Percentiles rank a stretch among this genome's conserved stretches.
These are phyloP conservation scores for Elachura formosa DNA, from an alignment of 2,113 vertebrate species.

Conservation along the genomic window DNA sequence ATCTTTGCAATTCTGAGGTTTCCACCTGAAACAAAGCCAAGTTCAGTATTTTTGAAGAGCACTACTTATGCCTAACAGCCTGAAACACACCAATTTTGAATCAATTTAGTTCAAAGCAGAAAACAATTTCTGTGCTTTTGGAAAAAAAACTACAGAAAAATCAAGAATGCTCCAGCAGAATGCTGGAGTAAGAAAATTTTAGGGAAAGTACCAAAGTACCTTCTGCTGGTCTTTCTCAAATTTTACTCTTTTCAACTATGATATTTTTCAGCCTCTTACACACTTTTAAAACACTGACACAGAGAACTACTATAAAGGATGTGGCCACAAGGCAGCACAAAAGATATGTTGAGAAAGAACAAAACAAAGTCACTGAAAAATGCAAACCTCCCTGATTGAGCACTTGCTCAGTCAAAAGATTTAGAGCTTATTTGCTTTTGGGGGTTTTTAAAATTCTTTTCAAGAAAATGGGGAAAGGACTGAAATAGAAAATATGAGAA, in stretches of 20 bases:
- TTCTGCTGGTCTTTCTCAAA: not conserved
- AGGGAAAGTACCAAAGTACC: not conserved
- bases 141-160: not conserved
- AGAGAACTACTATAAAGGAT: fast-evolving
- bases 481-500: not conserved
- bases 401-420: not conserved
- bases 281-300: not conserved
- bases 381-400: not conserved
- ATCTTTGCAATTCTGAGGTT: not conserved
- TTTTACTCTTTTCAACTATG: not conserved
- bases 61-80: not conserved
- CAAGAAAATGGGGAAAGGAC: not conserved
- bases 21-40: not conserved
- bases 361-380: not conserved
- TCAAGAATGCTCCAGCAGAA: not conserved
- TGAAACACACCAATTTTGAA: not conserved
- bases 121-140: not conserved
- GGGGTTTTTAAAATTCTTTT: not conserved
- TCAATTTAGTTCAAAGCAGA: not conserved
- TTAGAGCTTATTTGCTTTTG: not conserved
- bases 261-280: not conserved
- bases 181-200: not conserved
- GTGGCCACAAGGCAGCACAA: not conserved
- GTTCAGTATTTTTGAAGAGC: not conserved
- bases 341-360: not conserved